Evolutionary conservation across 2,888 invertebrate species (phyloP), one percentile per base, ranked within the genome.

Genomic region (Clanis bilineata): DNA sequence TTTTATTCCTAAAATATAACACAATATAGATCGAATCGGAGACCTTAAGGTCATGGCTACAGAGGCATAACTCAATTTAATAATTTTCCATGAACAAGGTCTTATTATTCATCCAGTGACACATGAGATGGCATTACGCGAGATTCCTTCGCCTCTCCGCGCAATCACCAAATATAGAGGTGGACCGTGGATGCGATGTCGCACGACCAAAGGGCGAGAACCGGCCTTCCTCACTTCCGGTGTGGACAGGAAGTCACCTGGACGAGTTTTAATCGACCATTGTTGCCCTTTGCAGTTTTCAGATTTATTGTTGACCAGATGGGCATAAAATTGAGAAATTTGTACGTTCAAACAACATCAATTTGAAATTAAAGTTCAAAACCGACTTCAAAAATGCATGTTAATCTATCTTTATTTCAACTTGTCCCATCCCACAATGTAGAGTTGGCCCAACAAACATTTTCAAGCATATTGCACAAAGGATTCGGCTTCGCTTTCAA

Each of bases 141-240:
- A 51, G 32, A 51, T 51, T 32, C 51, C 18, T 51, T 18, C 23
- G 32, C 18, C 51, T 32, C 51, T 7, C 12, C 10, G 15, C 6
- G 15, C 47, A 47, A 51, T 28, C 7, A 10, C 51, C 51, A 51
- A 32, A 51, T 51, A 51, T 51, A 51, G 51, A 18, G 18, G 32
- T 51, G 51, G 51, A 44, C 23, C n/a, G 32, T 51, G 51, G 51
- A 44, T 44, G 44, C 28, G 28, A 51, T 51, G 28, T 51, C 32
- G 32, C 51, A 28, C 51, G 15, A 32, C 44, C 44, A 44, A 51
- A 51, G 51, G 51, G 51, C 51, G 51, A 25, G 28, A 23, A 44
- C 44, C 51, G 51, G 15, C 51, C 51, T 51, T 18, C 28, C 10
- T 51, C 51, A 32, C 51, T 51, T 51, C 51, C 51, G 51, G 4